Percentiles rank a stretch among this genome's conserved stretches.
phyloP scores from a whole-genome alignment of 2,888 invertebrate genomes.

The Deroplatys truncata region DNA sequence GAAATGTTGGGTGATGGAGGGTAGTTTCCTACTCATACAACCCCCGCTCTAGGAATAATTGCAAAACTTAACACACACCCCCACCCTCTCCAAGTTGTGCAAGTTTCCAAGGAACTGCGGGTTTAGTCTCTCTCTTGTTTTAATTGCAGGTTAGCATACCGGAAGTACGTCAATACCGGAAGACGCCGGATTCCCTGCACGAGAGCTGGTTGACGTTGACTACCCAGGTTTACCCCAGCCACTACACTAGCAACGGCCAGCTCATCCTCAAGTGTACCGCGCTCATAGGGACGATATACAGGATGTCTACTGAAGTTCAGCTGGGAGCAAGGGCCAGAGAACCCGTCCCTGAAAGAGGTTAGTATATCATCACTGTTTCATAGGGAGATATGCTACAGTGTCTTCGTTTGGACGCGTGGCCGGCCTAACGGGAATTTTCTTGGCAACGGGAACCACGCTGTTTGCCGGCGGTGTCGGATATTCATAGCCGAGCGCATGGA shows the following conservation, averaged over 20 bases:
- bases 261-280: conserved; percentile 69
- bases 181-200: conserved; percentile 40
- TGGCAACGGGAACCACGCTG: no score
- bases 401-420: no score
- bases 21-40: no score
- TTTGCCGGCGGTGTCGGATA: no score
- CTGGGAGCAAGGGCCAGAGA: conserved; percentile 68
- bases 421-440: no score
- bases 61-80: no score
- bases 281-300: conserved; percentile 64
- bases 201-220: conserved; percentile 57
- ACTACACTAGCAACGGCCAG: conserved; percentile 56
- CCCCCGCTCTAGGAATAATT: no score
- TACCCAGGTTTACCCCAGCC: conserved; percentile 52
- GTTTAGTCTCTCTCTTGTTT: neutral
- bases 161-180: conserved; percentile 25
- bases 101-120: no score
- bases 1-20: no score
- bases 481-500: no score
- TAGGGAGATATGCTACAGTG: no score
- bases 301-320: conserved; percentile 60
- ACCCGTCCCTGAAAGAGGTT: conserved; percentile 76
- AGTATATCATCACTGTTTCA: neutral
- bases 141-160: conserved; percentile 39
- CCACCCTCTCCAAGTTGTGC: no score